phyloP scores from a whole-genome alignment of 2,113 vertebrate genomes.

The Polyodon spathula region DNA sequence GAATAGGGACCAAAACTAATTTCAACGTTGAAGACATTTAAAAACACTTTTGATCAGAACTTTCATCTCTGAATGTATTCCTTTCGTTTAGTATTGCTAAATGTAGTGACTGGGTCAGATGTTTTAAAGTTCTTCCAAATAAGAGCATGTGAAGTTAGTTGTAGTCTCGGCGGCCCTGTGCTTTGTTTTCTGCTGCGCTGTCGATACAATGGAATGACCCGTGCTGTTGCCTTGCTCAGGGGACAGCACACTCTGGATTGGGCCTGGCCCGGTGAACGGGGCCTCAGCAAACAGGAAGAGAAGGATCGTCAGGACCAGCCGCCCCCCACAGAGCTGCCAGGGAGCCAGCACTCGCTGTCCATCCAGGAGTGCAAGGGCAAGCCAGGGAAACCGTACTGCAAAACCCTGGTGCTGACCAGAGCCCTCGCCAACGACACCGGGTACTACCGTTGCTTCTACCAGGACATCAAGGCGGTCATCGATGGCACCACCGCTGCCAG shows the following conservation, averaged over 20 bases:
- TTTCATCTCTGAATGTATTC: no score
- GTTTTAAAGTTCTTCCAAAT: no score
- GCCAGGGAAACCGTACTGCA: slow-evolving; percentile 73
- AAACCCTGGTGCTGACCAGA: slow-evolving; percentile 62
- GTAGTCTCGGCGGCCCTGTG: no score
- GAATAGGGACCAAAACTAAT: no score
- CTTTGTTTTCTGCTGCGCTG: no score
- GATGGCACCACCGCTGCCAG: slow-evolving; percentile 78
- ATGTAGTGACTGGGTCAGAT: no score
- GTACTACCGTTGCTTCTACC: slow-evolving; percentile 79
- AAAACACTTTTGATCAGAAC: no score
- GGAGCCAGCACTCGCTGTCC: slow-evolving; percentile 26
- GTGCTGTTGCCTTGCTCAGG: slow-evolving; percentile 42
- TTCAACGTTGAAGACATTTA: no score
- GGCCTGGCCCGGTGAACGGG: slow-evolving; percentile 75
- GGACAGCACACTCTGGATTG: slow-evolving; percentile 83
- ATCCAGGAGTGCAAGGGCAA: slow-evolving; percentile 72
- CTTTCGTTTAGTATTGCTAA: no score
- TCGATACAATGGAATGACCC: no score
- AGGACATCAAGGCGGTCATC: slow-evolving; percentile 70
- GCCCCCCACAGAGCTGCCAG: slow-evolving; percentile 14
- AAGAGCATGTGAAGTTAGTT: no score
- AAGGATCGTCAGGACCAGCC: slow-evolving; percentile 42
- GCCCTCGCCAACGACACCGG: slow-evolving; percentile 71
- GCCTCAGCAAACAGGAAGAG: slow-evolving; percentile 54